Evolutionary conservation across 2,888 invertebrate species (phyloP).

Genomic region (Trichogramma evanescens): DNA sequence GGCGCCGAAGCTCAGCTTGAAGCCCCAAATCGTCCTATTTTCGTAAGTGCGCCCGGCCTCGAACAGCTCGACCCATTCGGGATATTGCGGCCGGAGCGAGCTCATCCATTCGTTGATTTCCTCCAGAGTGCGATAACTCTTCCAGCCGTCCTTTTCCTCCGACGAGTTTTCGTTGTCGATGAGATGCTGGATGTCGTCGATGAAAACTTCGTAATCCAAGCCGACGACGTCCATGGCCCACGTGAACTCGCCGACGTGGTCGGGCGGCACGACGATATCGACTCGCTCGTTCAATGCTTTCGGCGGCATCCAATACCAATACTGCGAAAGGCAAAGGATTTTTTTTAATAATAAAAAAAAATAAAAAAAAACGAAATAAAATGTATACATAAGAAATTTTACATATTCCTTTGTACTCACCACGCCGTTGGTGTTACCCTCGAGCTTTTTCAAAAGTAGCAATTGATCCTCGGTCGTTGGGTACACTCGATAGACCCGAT

Average conservation of each 20-base stretch:
- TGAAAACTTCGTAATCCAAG: conserved; percentile 46
- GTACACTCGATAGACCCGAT: conserved; percentile 55
- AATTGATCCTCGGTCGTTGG: conserved; percentile 51
- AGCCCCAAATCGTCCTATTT: conserved; percentile 55
- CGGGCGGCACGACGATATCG: conserved; percentile 58
- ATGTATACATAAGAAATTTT: too few species aligned
- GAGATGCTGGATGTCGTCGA: conserved; percentile 56
- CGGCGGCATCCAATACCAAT: conserved; percentile 29
- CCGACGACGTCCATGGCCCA: conserved; percentile 44
- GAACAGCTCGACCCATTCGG: conserved; percentile 50
- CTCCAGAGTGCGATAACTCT: conserved; percentile 53
- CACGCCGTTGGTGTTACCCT: conserved; percentile 6
- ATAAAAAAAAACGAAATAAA: background rate
- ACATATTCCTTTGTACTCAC: conserved; percentile 25
- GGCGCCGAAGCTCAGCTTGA: conserved; percentile 50
- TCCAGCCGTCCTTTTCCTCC: conserved; percentile 49
- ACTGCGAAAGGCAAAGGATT: conserved; percentile 17
- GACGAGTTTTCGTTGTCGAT: conserved; percentile 30
- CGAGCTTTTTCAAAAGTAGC: conserved; percentile 25
- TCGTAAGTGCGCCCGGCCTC: conserved; percentile 50
- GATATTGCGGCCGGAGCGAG: conserved; percentile 46
- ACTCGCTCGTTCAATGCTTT: conserved; percentile 43
- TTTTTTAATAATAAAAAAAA: background rate
- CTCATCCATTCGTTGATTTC: conserved; percentile 54
- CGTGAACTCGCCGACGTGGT: conserved; percentile 47